Percentiles rank a stretch among this genome's conserved stretches.
These are phyloP conservation scores for Pogonognathellus flavescens DNA, from an alignment of 1,140 invertebrate genomes.

Conservation along the genomic window DNA sequence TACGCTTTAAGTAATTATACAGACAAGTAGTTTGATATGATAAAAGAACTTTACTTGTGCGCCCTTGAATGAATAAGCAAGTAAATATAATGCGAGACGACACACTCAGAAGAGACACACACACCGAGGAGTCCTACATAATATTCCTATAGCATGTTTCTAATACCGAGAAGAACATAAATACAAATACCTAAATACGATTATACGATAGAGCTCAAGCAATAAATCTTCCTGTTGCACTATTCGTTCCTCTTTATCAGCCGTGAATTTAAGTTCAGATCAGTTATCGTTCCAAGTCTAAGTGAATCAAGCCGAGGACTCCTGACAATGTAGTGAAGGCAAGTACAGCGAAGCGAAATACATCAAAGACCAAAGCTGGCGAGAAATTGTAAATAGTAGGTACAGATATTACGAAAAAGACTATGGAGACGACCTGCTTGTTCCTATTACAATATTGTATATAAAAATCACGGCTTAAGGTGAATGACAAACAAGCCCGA, in stretches of 20 bases:
- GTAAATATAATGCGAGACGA: too few species aligned
- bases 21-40: too few species aligned
- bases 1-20: too few species aligned
- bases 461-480: slow-evolving; percentile 40
- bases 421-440: not conserved
- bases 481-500: slow-evolving; percentile 46
- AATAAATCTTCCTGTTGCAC: slow-evolving; percentile 9
- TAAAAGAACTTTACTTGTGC: too few species aligned
- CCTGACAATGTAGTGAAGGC: not conserved
- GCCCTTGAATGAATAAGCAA: too few species aligned
- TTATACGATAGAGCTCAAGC: not conserved
- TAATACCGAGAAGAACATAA: too few species aligned
- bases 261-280: slow-evolving; percentile 12
- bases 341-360: not conserved
- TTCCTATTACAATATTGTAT: not conserved
- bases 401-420: slow-evolving; percentile 6
- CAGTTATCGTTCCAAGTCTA: slow-evolving; percentile 18
- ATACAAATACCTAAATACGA: not conserved
- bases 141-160: too few species aligned
- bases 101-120: too few species aligned
- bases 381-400: not conserved
- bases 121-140: too few species aligned
- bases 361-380: not conserved
- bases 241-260: slow-evolving; percentile 1
- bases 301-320: too few species aligned